A percentile compares a stretch with the other conserved stretches of the same genome.
These are phyloP conservation scores for Probaryconus sp. DNA, from an alignment of 1,140 invertebrate genomes.

Conservation along the genomic window DNA sequence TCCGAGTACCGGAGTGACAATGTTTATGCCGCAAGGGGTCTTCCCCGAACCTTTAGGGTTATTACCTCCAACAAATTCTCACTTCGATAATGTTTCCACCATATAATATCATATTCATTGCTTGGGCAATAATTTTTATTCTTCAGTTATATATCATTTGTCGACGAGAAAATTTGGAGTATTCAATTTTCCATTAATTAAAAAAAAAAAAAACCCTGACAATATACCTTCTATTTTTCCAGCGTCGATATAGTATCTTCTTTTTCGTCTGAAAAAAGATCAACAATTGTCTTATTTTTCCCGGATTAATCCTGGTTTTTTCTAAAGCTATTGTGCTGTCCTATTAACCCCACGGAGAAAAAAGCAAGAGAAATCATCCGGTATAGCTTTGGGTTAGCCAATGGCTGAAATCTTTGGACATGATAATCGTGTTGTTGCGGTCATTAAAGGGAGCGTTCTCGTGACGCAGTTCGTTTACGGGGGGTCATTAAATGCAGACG, in stretches of 20 bases:
- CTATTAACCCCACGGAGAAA: neutral
- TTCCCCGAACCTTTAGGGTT: slow-evolving; percentile 2
- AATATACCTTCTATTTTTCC: no score
- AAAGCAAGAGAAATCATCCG: slow-evolving; percentile 2
- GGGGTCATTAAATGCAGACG: slow-evolving; percentile 42
- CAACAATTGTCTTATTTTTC: no score
- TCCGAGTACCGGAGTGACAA: neutral
- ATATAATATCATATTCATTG: neutral
- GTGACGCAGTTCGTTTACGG: slow-evolving; percentile 16
- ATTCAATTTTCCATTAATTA: no score
- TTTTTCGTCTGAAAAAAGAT: no score
- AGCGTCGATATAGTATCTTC: no score
- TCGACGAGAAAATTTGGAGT: no score
- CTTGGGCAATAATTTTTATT: no score
- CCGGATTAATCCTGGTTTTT: no score
- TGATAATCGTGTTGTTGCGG: slow-evolving; percentile 32
- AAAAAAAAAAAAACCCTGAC: no score
- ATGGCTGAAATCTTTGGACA: slow-evolving; percentile 10
- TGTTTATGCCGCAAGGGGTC: slow-evolving; percentile 6
- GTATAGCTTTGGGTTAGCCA: neutral
- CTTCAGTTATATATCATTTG: no score
- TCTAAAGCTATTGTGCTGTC: neutral
- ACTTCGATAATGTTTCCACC: neutral
- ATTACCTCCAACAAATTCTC: slow-evolving; percentile 8
- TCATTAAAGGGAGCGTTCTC: slow-evolving; percentile 33